Evolutionary conservation across 2,888 invertebrate genomes (phyloP).

Genomic region (Cosmorhoe ocellata): DNA sequence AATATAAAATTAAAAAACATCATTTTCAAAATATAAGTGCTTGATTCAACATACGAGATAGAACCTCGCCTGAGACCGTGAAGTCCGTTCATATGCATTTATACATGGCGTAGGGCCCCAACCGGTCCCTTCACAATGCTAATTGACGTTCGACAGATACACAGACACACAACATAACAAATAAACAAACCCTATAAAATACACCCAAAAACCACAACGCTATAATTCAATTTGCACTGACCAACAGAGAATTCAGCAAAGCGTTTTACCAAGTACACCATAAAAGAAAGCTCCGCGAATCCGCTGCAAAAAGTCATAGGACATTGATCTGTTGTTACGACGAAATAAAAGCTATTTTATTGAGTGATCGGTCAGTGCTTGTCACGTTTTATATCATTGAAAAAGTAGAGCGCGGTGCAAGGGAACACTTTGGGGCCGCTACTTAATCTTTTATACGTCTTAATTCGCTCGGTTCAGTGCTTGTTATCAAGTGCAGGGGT

Average conservation of each 20-base stretch:
- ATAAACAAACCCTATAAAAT: slow-evolving; percentile 46
- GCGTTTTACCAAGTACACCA: slow-evolving; percentile 54
- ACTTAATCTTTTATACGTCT: slow-evolving; percentile 51
- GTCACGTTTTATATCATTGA: slow-evolving; percentile 72
- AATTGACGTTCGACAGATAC: slow-evolving; percentile 71
- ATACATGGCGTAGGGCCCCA: slow-evolving; percentile 50
- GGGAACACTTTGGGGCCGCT: slow-evolving; percentile 46
- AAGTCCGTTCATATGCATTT: slow-evolving; percentile 57
- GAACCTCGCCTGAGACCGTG: slow-evolving; percentile 41
- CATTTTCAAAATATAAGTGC: slow-evolving; percentile 46
- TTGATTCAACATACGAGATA: slow-evolving; percentile 46
- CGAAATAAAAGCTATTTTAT: slow-evolving; percentile 76
- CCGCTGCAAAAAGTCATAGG: slow-evolving; percentile 54
- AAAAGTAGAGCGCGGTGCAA: slow-evolving; percentile 59
- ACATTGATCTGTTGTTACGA: slow-evolving; percentile 72
- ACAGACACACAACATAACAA: slow-evolving; percentile 41
- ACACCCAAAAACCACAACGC: slow-evolving; percentile 42
- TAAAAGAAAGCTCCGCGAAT: slow-evolving; percentile 57
- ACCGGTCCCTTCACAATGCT: slow-evolving; percentile 67
- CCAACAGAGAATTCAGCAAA: slow-evolving; percentile 57
- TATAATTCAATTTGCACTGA: slow-evolving; percentile 56
- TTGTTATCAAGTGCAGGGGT: slow-evolving; percentile 42
- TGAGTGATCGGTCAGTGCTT: slow-evolving; percentile 68
- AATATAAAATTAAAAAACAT: slow-evolving; percentile 41
- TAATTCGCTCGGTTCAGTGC: slow-evolving; percentile 54